phyloP scores from a whole-genome alignment of 2,888 invertebrate species.

The Peribatodes rhomboidaria region DNA sequence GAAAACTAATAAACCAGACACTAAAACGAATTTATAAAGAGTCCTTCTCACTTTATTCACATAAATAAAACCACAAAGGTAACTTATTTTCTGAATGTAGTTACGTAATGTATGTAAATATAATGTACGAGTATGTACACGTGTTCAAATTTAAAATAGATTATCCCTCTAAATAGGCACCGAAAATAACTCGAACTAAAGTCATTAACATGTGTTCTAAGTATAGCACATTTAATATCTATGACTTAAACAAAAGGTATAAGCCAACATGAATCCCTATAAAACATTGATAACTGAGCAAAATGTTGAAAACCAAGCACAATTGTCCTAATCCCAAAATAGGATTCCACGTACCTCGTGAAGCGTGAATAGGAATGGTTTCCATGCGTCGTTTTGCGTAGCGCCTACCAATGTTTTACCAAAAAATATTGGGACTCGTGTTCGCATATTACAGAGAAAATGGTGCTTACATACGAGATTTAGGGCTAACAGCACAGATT shows the following conservation, averaged over 20 bases:
- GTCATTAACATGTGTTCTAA: slow-evolving; percentile 1
- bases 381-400: slow-evolving; percentile 41
- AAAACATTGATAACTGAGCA: slow-evolving; percentile 18
- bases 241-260: slow-evolving; percentile 13
- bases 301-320: slow-evolving; percentile 40
- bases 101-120: too few species aligned
- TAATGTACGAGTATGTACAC: too few species aligned
- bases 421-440: slow-evolving; percentile 41
- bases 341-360: slow-evolving; percentile 43
- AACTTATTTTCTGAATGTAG: too few species aligned
- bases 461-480: slow-evolving; percentile 27
- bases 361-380: slow-evolving; percentile 44
- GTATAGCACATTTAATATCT: slow-evolving; percentile 13
- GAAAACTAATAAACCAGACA: too few species aligned
- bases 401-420: slow-evolving; percentile 47
- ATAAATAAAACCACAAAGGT: too few species aligned
- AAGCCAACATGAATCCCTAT: slow-evolving; percentile 19
- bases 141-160: neutral
- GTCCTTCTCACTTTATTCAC: too few species aligned
- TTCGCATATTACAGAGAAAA: slow-evolving; percentile 26
- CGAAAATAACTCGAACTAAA: slow-evolving; percentile 4
- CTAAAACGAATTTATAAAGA: too few species aligned
- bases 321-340: slow-evolving; percentile 46
- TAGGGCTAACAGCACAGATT: slow-evolving; percentile 3
- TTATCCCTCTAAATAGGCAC: neutral